Evolutionary conservation across 1,140 invertebrate species (phyloP), one percentile per base, ranked within the genome.

Genomic region (Orchesella cincta): DNA sequence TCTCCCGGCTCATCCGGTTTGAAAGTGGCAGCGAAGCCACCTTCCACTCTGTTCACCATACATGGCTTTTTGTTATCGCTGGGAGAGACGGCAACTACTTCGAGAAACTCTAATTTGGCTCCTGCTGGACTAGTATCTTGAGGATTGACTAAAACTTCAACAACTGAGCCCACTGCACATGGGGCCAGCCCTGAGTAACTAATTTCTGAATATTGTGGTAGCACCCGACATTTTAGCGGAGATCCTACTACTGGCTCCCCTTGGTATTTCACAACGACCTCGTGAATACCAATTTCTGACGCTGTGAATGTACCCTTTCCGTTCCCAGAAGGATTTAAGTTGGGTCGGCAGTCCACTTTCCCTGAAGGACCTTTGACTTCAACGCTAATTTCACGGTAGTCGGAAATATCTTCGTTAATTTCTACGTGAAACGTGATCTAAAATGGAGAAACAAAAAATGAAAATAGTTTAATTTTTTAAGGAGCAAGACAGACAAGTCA

Each of bases 1-100:
- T 96, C 93, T 83, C 96, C 97, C 67, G 94, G 92, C 89, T 98
- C 96, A 82, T 97, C 94, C 3, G 97, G 97, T 84, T 96, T 93
- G 85, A 99, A 99, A 78, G 94, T 97, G 72, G 96, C 95, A 78
- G 93, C 93, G 84, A 95, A 94, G 23, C 93, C 91, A 77, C 93
- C 94, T 74, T 89, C 88, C 78, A 92, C 90, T 79, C 91, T 90
- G 29, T 83, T 85, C 14, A 97, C 89, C 0, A 92, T 90, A 84
- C 94, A 94, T 36, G 90, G 88, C 51, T 93, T 86, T 0, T 89
- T 88, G 67, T 92, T 89, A 39, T 94, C 94, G 51, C 92, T 93
- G 0, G 97, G 96, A 18, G 94, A 93, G 81, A 92, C 91, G 0
- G 96, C 95, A 34, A 94, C 94, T 46, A 98, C 94, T 82, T 93